A percentile compares a stretch with the other conserved stretches of the same genome.
Evolutionary conservation across 2,888 invertebrate genomes (phyloP).

Genomic region (Entomobrya proxima): DNA sequence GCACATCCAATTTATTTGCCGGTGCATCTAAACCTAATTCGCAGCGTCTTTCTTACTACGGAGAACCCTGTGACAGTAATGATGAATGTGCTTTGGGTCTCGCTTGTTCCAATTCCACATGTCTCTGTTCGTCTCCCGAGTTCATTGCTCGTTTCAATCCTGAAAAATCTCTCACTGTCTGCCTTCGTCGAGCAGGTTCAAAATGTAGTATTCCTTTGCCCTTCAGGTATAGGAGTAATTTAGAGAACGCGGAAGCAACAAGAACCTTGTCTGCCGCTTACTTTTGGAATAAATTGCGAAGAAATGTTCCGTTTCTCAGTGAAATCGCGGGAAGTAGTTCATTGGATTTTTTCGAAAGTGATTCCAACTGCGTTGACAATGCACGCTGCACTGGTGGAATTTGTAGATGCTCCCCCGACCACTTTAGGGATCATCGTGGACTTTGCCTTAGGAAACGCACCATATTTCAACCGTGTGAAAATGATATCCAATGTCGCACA

Average conservation of each 20-base stretch:
- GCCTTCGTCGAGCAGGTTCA: constrained; percentile 42
- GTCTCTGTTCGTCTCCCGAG: constrained; percentile 28
- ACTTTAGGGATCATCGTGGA: constrained; percentile 34
- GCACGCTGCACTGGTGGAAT: constrained; percentile 28
- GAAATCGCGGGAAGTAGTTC: neutral
- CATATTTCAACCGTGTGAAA: constrained; percentile 43
- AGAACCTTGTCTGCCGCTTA: constrained; percentile 6
- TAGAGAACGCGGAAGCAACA: neutral
- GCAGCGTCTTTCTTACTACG: constrained; percentile 15
- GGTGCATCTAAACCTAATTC: neutral
- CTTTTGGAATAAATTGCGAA: constrained; percentile 41
- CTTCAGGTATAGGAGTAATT: neutral
- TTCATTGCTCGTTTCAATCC: constrained; percentile 44
- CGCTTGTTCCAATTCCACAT: constrained; percentile 19
- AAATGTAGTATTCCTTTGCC: constrained; percentile 3
- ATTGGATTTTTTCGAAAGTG: constrained; percentile 34
- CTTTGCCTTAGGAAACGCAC: constrained; percentile 35
- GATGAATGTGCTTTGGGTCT: constrained; percentile 38
- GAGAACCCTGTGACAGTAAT: constrained; percentile 23
- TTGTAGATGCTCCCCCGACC: constrained; percentile 42
- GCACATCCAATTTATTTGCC: neutral
- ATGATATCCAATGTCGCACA: constrained; percentile 2
- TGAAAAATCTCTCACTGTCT: constrained; percentile 17
- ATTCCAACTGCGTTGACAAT: constrained; percentile 54
- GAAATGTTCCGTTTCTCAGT: constrained; percentile 26